These are phyloP conservation scores for cat (Felis catus) DNA, from an alignment of 2,113 vertebrate species.

Conservation along the genomic window F.catus_Fca126_mat1.0 CM031421.1:8873001-8873500, in stretches of 20 bases:
- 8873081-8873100: not conserved
- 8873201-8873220: accelerated
- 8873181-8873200: not conserved
- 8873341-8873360: not conserved
- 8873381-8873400: not conserved
- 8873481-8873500: not conserved
- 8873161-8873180: not conserved
- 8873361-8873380: not conserved
- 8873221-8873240: not conserved
- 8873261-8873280: not conserved
- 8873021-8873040: not conserved
- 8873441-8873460: not conserved
- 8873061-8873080: not conserved
- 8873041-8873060: not conserved
- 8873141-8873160: not conserved
- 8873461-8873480: not conserved
- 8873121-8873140: not conserved
- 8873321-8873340: not conserved
- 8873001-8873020: constrained; percentile 66
- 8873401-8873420: not conserved
- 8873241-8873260: not conserved
- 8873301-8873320: not conserved
- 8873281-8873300: not conserved
- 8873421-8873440: not conserved
- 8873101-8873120: not conserved